Evolutionary conservation across 92 coral and sea anemone species (phyloP).

Genomic region (Umimayanthus kanabou): DNA sequence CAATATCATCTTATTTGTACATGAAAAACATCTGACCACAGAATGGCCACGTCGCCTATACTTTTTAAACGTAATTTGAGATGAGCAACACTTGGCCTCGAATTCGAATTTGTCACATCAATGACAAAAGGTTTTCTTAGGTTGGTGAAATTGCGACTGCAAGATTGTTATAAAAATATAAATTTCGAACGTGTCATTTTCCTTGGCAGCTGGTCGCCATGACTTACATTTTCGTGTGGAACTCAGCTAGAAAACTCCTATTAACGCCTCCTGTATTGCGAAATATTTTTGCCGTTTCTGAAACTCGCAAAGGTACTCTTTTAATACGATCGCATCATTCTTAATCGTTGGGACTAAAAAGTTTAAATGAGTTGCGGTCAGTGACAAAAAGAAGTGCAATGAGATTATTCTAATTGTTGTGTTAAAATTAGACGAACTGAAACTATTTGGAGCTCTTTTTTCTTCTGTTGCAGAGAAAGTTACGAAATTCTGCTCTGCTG

Average conservation of each 20-base stretch:
- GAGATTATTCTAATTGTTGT: not conserved
- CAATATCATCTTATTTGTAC: slow-evolving; percentile 40
- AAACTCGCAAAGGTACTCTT: not conserved
- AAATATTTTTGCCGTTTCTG: not conserved
- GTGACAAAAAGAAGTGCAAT: not conserved
- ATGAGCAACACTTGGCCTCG: slow-evolving; percentile 13
- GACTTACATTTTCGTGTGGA: not conserved
- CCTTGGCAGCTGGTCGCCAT: not conserved
- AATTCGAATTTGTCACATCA: slow-evolving; percentile 9
- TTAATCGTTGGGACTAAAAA: slow-evolving; percentile 13
- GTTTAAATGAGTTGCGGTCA: not conserved
- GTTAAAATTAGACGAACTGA: not conserved
- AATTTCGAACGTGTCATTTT: not conserved
- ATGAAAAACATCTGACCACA: slow-evolving; percentile 37
- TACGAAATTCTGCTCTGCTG: not conserved
- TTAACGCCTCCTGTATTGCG: not conserved
- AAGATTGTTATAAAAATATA: not conserved
- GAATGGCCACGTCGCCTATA: slow-evolving; percentile 4
- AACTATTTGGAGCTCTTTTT: not conserved
- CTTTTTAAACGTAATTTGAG: slow-evolving; percentile 33
- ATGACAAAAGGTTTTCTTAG: slow-evolving; percentile 15
- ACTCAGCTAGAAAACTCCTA: not conserved
- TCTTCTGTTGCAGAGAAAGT: not conserved
- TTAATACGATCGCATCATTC: not conserved
- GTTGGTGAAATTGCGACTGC: not conserved